Percentiles rank a stretch among this genome's conserved stretches.
Evolutionary conservation across 2,797 vertebrate species (phyloP).

Genomic region (Danio choprae): DNA sequence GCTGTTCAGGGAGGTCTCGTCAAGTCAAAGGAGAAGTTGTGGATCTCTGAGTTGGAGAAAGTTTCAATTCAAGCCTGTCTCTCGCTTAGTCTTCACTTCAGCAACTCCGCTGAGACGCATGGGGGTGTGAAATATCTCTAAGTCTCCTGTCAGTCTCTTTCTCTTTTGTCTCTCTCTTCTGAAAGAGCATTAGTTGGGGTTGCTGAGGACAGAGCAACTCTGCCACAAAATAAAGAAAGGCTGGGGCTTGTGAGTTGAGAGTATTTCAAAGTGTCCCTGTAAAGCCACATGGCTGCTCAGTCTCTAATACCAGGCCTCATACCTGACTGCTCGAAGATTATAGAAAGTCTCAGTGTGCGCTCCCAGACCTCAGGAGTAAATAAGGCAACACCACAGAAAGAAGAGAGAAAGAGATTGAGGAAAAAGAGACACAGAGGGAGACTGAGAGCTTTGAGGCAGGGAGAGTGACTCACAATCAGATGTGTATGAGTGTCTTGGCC

Average conservation of each 20-base stretch:
- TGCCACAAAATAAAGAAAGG: conserved; percentile 49
- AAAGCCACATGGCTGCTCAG: conserved; percentile 60
- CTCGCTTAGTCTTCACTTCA: conserved; percentile 45
- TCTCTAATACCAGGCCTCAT: conserved; percentile 61
- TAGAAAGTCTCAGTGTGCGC: conserved; percentile 54
- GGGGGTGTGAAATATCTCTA: conserved; percentile 57
- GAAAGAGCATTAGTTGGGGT: conserved; percentile 58
- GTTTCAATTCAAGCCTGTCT: conserved; percentile 46
- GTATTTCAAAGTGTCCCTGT: conserved; percentile 66
- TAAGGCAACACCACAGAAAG: conserved; percentile 45
- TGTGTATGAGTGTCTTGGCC: conserved; percentile 22
- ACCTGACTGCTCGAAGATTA: conserved; percentile 57
- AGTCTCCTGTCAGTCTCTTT: conserved; percentile 54
- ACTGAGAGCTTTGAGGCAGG: conserved; percentile 11
- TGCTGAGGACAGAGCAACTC: conserved; percentile 54
- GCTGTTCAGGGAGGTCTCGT: conserved; percentile 21
- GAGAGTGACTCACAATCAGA: conserved; percentile 37
- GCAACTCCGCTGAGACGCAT: conserved; percentile 45
- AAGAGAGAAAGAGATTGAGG: conserved; percentile 1
- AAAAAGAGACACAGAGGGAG: conserved; percentile 13
- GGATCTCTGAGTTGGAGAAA: conserved; percentile 49
- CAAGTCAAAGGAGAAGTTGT: conserved; percentile 53
- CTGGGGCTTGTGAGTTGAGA: conserved; percentile 53
- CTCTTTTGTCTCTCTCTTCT: conserved; percentile 55
- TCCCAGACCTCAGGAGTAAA: conserved; percentile 54